Percentiles rank a stretch among this genome's conserved stretches.
Evolutionary conservation across 2,797 vertebrate genomes (phyloP).

Genomic region (Trachurus trachurus): DNA sequence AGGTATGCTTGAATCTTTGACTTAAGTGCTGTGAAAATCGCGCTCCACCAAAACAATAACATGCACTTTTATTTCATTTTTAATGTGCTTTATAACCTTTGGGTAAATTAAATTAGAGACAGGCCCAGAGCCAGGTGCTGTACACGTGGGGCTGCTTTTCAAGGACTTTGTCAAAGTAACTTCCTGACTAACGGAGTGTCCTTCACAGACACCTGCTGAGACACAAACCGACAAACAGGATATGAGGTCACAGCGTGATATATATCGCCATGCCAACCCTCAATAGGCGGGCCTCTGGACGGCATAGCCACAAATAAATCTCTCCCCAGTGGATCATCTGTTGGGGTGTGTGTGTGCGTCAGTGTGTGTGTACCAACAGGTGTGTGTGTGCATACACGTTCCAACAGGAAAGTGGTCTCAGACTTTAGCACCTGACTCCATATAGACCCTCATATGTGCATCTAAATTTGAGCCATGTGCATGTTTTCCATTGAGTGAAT

Average conservation of each 20-base stretch:
- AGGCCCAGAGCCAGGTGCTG: slow-evolving; percentile 29
- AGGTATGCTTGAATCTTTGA: neutral
- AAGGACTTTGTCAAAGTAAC: slow-evolving; percentile 65
- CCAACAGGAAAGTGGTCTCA: neutral
- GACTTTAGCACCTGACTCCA: neutral
- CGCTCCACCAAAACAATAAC: neutral
- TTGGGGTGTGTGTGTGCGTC: neutral
- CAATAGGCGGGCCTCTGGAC: slow-evolving; percentile 53
- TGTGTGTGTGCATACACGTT: neutral
- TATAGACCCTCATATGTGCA: neutral
- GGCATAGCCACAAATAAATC: slow-evolving; percentile 62
- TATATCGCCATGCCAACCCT: slow-evolving; percentile 56
- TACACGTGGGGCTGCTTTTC: neutral
- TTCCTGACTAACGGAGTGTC: slow-evolving; percentile 14
- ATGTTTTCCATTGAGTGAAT: neutral
- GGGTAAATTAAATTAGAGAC: slow-evolving; percentile 31
- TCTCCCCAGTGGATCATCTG: slow-evolving; percentile 55
- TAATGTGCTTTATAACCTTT: slow-evolving; percentile 45
- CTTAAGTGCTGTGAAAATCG: neutral
- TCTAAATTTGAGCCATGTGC: neutral
- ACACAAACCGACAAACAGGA: slow-evolving; percentile 57
- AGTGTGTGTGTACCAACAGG: neutral
- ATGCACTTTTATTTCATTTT: slow-evolving; percentile 10
- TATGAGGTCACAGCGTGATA: slow-evolving; percentile 72
- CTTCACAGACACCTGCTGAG: slow-evolving; percentile 46